Evolutionary conservation across 2,113 vertebrate genomes (phyloP).

Genomic region (Phyllostomus discolor): DNA sequence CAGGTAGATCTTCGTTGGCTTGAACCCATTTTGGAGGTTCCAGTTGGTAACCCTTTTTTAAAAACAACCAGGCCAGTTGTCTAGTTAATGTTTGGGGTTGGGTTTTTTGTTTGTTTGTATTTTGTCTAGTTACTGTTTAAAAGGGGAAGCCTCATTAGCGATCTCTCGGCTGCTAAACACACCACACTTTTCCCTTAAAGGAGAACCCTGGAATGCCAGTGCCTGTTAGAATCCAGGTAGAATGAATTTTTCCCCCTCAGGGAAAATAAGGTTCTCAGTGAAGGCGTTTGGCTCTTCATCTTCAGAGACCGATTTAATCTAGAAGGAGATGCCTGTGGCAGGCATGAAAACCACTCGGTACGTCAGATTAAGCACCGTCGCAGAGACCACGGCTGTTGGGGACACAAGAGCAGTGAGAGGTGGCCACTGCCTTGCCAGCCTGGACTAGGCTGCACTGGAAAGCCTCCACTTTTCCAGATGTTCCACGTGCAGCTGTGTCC

Average conservation of each 20-base stretch:
- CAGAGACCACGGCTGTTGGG: background rate
- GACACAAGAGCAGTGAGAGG: rapidly evolving
- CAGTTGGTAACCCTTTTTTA: background rate
- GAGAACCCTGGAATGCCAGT: background rate
- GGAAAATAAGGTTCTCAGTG: background rate
- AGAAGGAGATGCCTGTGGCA: background rate
- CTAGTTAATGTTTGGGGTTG: background rate
- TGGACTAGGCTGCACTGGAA: too few species aligned
- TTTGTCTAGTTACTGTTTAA: background rate
- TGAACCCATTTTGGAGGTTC: background rate
- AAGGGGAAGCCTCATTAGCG: background rate
- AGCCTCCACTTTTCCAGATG: background rate
- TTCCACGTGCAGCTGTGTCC: background rate
- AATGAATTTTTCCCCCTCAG: background rate
- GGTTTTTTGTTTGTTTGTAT: background rate
- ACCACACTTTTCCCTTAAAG: too few species aligned
- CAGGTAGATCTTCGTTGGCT: background rate
- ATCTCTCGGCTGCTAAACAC: background rate
- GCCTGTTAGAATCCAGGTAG: background rate
- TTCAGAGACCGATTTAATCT: background rate
- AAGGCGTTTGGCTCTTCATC: background rate
- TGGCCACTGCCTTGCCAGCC: background rate
- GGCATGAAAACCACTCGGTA: background rate
- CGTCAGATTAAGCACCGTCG: background rate
- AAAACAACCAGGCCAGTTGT: background rate